A percentile compares a stretch with the other conserved stretches of the same genome.
phyloP scores from a whole-genome alignment of 2,113 vertebrate species.

The Sitta europaea region DNA sequence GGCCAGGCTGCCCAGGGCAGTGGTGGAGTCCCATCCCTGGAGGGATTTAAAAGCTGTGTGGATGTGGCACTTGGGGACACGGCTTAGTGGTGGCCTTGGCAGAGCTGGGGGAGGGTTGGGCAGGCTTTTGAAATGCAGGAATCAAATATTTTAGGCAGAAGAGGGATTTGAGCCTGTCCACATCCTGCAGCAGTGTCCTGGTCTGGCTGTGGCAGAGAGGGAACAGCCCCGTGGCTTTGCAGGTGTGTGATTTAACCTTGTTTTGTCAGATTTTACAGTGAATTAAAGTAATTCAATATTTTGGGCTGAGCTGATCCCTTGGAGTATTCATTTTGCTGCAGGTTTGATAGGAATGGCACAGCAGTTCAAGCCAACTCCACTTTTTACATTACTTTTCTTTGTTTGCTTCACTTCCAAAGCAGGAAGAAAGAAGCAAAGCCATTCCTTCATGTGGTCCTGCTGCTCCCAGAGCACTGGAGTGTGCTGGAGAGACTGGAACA shows the following conservation, averaged over 20 bases:
- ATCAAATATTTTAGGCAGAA: not conserved
- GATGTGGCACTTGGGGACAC: not conserved
- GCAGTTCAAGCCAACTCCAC: not conserved
- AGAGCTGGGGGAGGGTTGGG: not conserved
- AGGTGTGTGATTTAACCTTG: not conserved
- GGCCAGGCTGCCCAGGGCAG: not conserved
- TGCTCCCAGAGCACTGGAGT: not conserved
- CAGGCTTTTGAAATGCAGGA: not conserved
- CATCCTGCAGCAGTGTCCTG: not conserved
- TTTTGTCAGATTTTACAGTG: not conserved
- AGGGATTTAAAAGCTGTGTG: not conserved
- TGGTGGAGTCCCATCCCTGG: not conserved
- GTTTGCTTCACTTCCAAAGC: not conserved
- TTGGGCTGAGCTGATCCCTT: not conserved
- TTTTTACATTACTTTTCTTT: not conserved
- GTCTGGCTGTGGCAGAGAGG: not conserved
- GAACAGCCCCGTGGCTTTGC: fast-evolving
- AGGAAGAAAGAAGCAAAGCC: not conserved
- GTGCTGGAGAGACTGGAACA: not conserved
- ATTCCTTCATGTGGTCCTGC: not conserved
- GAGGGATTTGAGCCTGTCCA: not conserved
- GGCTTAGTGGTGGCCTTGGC: not conserved
- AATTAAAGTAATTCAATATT: not conserved
- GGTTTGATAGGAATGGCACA: not conserved
- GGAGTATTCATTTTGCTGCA: not conserved